These are phyloP conservation scores for Astreopora myriophthalma DNA, from an alignment of 64 coral and sea anemone genomes.

Conservation along the genomic window DNA sequence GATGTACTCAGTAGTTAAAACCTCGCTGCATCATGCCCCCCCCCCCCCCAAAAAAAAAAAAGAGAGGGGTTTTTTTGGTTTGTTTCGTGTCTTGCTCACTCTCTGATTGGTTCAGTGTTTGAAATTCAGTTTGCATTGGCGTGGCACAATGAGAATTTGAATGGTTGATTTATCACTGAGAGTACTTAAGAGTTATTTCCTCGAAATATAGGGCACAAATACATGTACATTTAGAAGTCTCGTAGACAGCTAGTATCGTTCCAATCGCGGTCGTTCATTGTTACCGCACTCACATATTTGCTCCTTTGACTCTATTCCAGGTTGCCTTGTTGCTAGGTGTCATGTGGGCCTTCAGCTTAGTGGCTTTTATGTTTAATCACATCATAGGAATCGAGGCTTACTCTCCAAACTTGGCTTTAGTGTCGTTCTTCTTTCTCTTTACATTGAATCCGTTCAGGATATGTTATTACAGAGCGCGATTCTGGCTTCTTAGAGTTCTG, in stretches of 20 bases:
- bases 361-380: slow-evolving; percentile 73
- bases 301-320: slow-evolving; percentile 18
- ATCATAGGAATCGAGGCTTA: slow-evolving; percentile 65
- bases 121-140: no score
- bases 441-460: slow-evolving; percentile 91
- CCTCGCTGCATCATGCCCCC: no score
- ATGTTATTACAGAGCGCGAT: slow-evolving; percentile 86
- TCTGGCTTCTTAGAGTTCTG: slow-evolving; percentile 93
- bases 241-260: no score
- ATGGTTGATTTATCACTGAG: no score
- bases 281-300: neutral
- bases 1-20: neutral
- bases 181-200: no score
- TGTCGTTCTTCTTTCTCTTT: slow-evolving; percentile 78
- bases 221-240: no score
- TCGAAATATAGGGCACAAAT: no score
- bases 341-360: slow-evolving; percentile 76
- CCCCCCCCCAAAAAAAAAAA: no score
- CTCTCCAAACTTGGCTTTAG: slow-evolving; percentile 73
- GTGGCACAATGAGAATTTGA: no score
- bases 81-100: no score
- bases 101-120: no score
- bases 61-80: no score
- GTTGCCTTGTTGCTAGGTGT: slow-evolving; percentile 81
- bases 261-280: neutral